Base-by-base conservation (phyloP, 2,888 invertebrate species). In the Penaeus monodon region DNA sequence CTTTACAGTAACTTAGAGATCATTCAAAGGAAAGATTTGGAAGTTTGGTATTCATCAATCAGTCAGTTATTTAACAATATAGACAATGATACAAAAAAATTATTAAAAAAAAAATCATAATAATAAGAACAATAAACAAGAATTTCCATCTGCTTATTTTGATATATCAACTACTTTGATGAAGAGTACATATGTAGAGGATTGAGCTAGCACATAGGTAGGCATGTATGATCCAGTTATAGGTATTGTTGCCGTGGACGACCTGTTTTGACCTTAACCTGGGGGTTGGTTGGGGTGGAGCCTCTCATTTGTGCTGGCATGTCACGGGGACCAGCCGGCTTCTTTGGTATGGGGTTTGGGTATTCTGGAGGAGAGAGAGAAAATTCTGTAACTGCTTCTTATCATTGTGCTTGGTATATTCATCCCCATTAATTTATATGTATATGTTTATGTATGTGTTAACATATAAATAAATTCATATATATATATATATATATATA, bases 281-380 rank as follows among this genome's bases (percentile, higher is more conserved):
- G 73, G 57, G 80, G 63, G 29, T 85, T 66, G 63, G 57, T 73
- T 65, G 74, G 79, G 22, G 66, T 77, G 57, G 86, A 66, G 78
- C 86, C 77, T 78, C 86, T 64, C 38, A 86, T 27, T 38, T 44
- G 44, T 29, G 57, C 80, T 20, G 87, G 84, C 87, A 87, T 74
- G 79, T 87, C 87, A n/a, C 83, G 68, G 22, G 87, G 87, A 33
- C 87, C 87, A 33, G 70, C 80, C n/a, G 84, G 87, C 73, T 87
- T 87, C 87, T 87, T 87, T 87, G 87, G 87, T 87, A 87, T 87
- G 49, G 74, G 84, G 27, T 70, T 80, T 64, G 87, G 87, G 76
- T 84, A 87, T 84, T 87, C 87, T 87, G 74, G 12, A 86, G 33
- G 27, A 33, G 68, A 22, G 27, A 73, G 57, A 80, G n/a, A 20